phyloP scores from a whole-genome alignment of 2,797 vertebrate species.

The Neostethus bicornis region DNA sequence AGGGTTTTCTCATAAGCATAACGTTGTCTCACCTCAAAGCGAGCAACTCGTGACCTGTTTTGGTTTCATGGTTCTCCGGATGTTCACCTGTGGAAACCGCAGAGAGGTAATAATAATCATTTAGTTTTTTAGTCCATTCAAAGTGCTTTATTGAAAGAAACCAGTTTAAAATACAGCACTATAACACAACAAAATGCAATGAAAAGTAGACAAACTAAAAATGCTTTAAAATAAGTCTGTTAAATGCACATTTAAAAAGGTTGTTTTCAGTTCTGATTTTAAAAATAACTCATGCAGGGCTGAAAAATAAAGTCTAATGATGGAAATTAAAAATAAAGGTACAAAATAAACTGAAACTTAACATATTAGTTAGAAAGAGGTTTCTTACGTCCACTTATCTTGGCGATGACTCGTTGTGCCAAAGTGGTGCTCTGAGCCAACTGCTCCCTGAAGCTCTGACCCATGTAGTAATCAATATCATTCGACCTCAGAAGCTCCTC shows the following conservation, averaged over 20 bases:
- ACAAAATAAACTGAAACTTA: not conserved
- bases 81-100: conserved; percentile 83
- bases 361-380: not conserved
- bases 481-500: conserved; percentile 93
- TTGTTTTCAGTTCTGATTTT: too few species aligned
- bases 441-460: conserved; percentile 92
- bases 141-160: too few species aligned
- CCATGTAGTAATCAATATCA: conserved; percentile 95
- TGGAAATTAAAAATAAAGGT: not conserved
- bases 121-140: too few species aligned
- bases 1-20: not conserved
- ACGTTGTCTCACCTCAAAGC: conserved; percentile 83
- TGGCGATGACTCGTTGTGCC: conserved; percentile 82
- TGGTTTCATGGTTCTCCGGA: conserved; percentile 80
- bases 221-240: too few species aligned
- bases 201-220: too few species aligned
- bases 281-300: too few species aligned
- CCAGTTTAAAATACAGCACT: too few species aligned
- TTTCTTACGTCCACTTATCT: conserved; percentile 87
- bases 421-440: conserved; percentile 87
- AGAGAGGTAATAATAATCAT: too few species aligned
- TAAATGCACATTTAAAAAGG: too few species aligned
- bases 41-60: conserved; percentile 83
- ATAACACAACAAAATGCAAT: too few species aligned
- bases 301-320: not conserved